Conservation (phyloP, 2,113 vertebrate genomes). For the Fukomys damarensis region DNA sequence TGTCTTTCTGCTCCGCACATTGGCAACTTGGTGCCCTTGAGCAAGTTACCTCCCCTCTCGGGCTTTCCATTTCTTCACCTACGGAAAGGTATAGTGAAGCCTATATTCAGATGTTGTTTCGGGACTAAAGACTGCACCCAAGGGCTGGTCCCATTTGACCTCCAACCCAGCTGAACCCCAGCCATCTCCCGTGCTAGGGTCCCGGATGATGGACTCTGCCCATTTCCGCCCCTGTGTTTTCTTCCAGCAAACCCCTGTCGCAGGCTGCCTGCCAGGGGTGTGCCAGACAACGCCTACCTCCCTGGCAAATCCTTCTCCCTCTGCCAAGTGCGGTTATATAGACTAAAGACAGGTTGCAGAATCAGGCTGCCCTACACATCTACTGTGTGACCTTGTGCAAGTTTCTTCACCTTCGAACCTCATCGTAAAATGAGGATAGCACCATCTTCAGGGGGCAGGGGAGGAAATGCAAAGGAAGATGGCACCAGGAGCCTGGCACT, state of each 20-base stretch:
- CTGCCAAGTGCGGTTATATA: background rate
- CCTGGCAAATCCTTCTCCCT: background rate
- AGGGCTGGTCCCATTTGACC: background rate
- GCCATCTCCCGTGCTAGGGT: background rate
- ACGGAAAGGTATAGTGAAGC: background rate
- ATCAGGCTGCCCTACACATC: background rate
- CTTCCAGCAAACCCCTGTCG: background rate
- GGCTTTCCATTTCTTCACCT: background rate
- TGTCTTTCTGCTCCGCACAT: background rate
- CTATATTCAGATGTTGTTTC: background rate
- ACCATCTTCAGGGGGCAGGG: background rate
- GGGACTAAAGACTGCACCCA: background rate
- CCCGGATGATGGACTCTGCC: background rate
- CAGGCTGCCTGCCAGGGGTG: background rate
- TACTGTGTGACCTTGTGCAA: background rate
- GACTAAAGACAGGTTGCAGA: background rate
- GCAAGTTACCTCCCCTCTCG: background rate
- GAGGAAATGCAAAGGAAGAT: background rate
- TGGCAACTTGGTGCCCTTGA: background rate
- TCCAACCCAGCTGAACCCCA: background rate
- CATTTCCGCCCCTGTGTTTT: background rate
- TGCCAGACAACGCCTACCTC: background rate
- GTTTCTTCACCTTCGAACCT: background rate
- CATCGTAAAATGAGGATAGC: background rate
- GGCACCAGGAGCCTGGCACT: rapidly evolving